Base-by-base conservation (phyloP, 2,113 vertebrate genomes). In the Hystrix brachyura region DNA sequence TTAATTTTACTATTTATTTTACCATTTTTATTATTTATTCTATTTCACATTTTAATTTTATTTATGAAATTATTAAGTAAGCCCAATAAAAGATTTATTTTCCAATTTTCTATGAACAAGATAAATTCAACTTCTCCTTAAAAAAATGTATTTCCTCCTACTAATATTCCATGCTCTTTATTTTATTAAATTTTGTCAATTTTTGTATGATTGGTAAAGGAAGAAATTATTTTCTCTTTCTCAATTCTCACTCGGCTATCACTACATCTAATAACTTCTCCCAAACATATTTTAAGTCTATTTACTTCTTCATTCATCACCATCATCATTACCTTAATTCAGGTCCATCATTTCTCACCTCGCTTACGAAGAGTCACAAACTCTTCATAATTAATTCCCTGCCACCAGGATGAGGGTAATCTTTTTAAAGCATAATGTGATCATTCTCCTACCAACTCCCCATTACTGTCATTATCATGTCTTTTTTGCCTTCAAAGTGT, bases 401-500 rank as follows among this genome's bases (percentile, higher is more conserved):
- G 51, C 51, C 27, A 10, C 18, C 57, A 71, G 13, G 2, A 23
- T 62, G 48, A 79, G 17, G 71, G 67, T 48, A 69, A 62, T 83
- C 32, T 74, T 76, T 69, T 34, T 38, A 91, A 80, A 91, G n/a
- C 15, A 6, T 55, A 69, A 69, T 79, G 43, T 80, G 83, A 48
- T 88, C 4, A 10, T 32, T 69, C 59, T 38, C 53, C 18, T 0
- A 2, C 10, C 25, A 7, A 2, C 7, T 32, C 10, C 1, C 7
- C 29, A 21, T 46, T 69, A 11, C 18, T 64, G 10, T 74, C n/a
- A 18, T 74, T n/a, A 67, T 74, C 62, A 57, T 87, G 2, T 84
- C 76, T 79, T 51, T 38, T 27, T 59, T 94, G n/a, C 46, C 64
- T 93, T 90, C 12, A 18, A 21, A n/a, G 25, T 78, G 34, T 60